These are phyloP conservation scores for Girardia tigrina DNA, from an alignment of 2,888 invertebrate species.

Conservation along the genomic window DNA sequence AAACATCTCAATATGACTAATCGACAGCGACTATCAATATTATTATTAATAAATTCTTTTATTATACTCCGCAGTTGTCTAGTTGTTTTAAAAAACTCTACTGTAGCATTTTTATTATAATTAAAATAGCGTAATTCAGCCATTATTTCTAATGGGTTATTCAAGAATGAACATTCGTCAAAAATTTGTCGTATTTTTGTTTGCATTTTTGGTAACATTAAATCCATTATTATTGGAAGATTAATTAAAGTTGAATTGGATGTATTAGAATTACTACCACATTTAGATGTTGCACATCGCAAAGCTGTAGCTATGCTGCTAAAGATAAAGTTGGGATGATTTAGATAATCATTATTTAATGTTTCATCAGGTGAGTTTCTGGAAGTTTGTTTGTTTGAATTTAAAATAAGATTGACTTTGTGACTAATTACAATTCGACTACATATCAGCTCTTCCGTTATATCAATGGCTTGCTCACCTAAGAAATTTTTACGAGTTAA, in stretches of 20 bases:
- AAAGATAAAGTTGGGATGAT: background rate
- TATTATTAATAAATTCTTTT: constrained; percentile 19
- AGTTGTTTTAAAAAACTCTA: background rate
- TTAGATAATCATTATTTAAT: background rate
- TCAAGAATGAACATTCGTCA: background rate
- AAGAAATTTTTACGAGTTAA: background rate
- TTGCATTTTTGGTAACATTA: constrained; percentile 10
- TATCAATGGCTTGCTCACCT: background rate
- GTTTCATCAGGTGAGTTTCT: background rate
- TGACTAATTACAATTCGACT: background rate
- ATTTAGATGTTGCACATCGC: background rate
- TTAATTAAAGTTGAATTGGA: background rate
- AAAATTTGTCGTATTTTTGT: background rate
- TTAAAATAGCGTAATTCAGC: constrained; percentile 5
- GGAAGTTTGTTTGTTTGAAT: background rate
- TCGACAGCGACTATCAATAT: background rate
- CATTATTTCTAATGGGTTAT: background rate
- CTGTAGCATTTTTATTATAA: background rate
- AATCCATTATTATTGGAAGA: background rate
- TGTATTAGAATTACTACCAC: background rate
- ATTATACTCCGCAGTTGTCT: background rate
- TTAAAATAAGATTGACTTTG: background rate
- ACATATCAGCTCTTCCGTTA: background rate
- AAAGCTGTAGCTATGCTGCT: constrained; percentile 10
- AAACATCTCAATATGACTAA: background rate